Evolutionary conservation across 30 jellyfish, hydroid and myxozoan species (phyloP).

Genomic region (Rhopilema esculentum): DNA sequence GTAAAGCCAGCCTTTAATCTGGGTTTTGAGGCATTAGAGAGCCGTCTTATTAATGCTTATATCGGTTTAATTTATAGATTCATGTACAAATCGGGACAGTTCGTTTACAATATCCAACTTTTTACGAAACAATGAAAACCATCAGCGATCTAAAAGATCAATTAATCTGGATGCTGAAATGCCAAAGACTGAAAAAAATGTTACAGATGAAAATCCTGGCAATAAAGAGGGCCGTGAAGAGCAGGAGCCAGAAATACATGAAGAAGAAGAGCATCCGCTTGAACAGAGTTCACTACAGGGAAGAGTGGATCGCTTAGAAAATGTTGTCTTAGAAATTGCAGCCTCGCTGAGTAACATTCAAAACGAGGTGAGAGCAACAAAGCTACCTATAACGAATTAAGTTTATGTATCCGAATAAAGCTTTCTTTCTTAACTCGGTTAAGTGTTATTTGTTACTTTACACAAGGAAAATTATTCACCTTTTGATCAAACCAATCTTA

Average conservation of each 20-base stretch:
- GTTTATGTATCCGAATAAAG: background rate
- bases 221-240: background rate
- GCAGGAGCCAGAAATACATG: background rate
- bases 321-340: constrained; percentile 24
- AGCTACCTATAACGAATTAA: background rate
- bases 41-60: too few relatives aligned
- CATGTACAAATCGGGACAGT: constrained; percentile 48
- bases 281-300: constrained; percentile 4
- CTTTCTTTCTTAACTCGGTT: too few relatives aligned
- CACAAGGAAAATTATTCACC: too few relatives aligned
- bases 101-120: constrained; percentile 61
- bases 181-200: background rate
- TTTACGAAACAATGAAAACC: background rate
- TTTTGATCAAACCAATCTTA: too few relatives aligned
- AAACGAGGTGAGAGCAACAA: constrained; percentile 52
- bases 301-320: constrained; percentile 39
- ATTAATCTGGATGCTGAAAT: constrained; percentile 2
- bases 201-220: background rate
- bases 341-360: constrained; percentile 15
- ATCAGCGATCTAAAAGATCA: constrained; percentile 46
- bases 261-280: background rate
- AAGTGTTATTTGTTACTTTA: too few relatives aligned
- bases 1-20: too few relatives aligned
- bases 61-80: too few relatives aligned
- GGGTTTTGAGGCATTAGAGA: too few relatives aligned